Conservation (phyloP, 2,113 vertebrate species). For the Felis catus region F.catus_Fca126_mat1.0 CM031420.1:55640501-55641000, state of each 20-base stretch:
- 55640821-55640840: background rate
- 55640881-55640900: background rate
- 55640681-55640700: background rate
- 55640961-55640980: background rate
- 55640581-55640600: background rate
- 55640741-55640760: background rate
- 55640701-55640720: background rate
- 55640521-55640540: background rate
- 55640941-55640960: background rate
- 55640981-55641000: background rate
- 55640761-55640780: background rate
- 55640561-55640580: background rate
- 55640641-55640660: background rate
- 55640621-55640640: background rate
- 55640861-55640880: background rate
- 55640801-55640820: background rate
- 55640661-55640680: background rate
- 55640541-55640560: background rate
- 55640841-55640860: background rate
- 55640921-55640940: background rate
- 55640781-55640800: conserved; percentile 2
- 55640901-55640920: background rate
- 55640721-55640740: background rate
- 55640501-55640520: background rate
- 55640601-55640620: background rate